A percentile compares a stretch with the other conserved stretches of the same genome.
These are phyloP conservation scores for Petrolisthes cinctipes DNA, from an alignment of 2,888 invertebrate species.

Conservation along the genomic window DNA sequence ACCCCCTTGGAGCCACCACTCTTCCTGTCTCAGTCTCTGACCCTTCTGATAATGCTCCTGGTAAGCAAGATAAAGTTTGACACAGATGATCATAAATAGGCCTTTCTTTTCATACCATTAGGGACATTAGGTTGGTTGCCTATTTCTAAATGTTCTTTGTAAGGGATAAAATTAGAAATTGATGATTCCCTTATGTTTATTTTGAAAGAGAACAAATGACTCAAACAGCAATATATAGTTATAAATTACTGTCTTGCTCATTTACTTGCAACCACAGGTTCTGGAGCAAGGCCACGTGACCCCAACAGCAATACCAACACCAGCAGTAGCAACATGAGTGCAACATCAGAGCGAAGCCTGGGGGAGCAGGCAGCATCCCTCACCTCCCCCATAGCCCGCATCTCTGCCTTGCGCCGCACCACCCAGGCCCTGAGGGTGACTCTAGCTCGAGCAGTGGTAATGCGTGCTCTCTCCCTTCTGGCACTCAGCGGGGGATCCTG, in stretches of 20 bases:
- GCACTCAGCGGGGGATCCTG: conserved; percentile 72
- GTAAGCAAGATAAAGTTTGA: not conserved
- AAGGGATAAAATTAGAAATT: too few species aligned
- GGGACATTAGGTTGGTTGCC: too few species aligned
- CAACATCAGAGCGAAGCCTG: conserved; percentile 67
- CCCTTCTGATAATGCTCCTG: conserved; percentile 20
- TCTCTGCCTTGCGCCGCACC: conserved; percentile 72
- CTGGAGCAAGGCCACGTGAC: conserved; percentile 54
- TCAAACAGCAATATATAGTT: too few species aligned
- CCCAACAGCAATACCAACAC: not conserved
- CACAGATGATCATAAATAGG: not conserved
- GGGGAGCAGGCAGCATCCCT: conserved; percentile 74
- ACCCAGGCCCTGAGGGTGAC: conserved; percentile 74
- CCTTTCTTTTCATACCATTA: not conserved
- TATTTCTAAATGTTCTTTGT: too few species aligned
- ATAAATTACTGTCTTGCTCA: too few species aligned
- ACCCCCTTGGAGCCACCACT: conserved; percentile 73
- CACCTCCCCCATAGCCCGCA: conserved; percentile 65
- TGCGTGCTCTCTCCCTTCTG: conserved; percentile 73
- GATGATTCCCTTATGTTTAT: too few species aligned
- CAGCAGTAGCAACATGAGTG: not conserved
- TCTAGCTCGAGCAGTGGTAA: conserved; percentile 74
- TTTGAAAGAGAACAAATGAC: too few species aligned
- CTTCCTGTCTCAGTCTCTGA: conserved; percentile 21
- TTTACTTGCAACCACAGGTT: not conserved